phyloP scores from a whole-genome alignment of 2,888 invertebrate genomes.

The Folsomia manolachei region DNA sequence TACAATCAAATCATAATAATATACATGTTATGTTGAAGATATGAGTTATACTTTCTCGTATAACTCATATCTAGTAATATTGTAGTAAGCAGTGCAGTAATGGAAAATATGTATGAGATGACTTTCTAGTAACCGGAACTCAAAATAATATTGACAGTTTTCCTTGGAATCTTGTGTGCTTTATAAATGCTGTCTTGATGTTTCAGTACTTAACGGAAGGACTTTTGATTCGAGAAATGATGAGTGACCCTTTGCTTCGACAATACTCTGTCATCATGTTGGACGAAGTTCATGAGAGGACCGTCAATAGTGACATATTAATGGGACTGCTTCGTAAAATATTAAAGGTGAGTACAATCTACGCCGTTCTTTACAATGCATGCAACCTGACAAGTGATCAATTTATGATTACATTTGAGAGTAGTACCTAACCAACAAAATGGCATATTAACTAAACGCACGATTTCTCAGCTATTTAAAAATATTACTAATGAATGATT shows the following conservation, averaged over 20 bases:
- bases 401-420: slow-evolving; percentile 5
- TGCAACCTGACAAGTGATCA: slow-evolving; percentile 17
- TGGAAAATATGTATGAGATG: too few species aligned
- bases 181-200: too few species aligned
- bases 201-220: slow-evolving; percentile 93
- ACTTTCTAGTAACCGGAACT: too few species aligned
- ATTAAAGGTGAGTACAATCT: slow-evolving; percentile 61
- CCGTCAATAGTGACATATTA: slow-evolving; percentile 86
- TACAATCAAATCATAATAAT: too few species aligned
- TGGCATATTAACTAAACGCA: neutral
- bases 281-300: slow-evolving; percentile 95
- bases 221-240: slow-evolving; percentile 87
- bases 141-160: too few species aligned
- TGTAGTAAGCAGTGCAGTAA: too few species aligned
- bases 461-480: neutral
- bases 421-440: neutral
- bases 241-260: slow-evolving; percentile 86
- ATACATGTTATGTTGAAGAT: too few species aligned
- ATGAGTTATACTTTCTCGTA: too few species aligned
- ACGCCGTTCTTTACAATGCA: slow-evolving; percentile 22
- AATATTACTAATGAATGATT: too few species aligned
- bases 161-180: neutral
- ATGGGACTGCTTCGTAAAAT: slow-evolving; percentile 93
- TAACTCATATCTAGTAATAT: too few species aligned
- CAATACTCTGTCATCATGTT: slow-evolving; percentile 84